Evolutionary conservation across 64 coral and sea anemone genomes (phyloP), one percentile per base, ranked within the genome.

Genomic region (Actinia equina): DNA sequence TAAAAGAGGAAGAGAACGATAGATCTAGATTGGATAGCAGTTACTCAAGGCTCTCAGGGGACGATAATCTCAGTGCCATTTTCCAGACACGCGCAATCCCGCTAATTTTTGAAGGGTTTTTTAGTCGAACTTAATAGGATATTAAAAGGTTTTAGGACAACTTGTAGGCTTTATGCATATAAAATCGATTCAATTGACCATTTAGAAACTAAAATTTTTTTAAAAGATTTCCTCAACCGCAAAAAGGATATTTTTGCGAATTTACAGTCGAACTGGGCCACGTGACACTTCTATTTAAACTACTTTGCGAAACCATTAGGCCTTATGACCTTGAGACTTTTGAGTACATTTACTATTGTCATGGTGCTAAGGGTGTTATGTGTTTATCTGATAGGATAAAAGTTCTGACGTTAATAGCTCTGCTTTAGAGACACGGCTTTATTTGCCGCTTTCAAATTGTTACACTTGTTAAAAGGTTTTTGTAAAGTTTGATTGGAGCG

Each of bases 101-200:
- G 69, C 69, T 74, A 74, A 26, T 30, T 74, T 74, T 74, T 74
- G n/a, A 74, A 74, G 25, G 26, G 12, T 27, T 74, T 74, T 74
- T 74, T n/a, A 74, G 13, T 74, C 62, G 20, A n/a, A 20, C 2
- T 41, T 14, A 74, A 30, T 5, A 69, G 63, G 11, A 37, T 74
- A 27, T 74, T 12, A 8, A 23, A 13, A 74, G 25, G 1, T 74
- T 13, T 13, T 74, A 74, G 69, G 25, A 74, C 25, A 74, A 27
- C 1, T 74, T 74, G n/a, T 74, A 30, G 27, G 69, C 6, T 41
- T 37, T 14, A 37, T 74, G 69, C n/a, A 25, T 74, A 41, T 30
- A 30, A 13, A 74, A 41, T 15, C n/a, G 69, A 74, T 74, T 74
- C 69, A 74, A 41, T 74, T 74, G 37, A 30, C 26, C 26, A 74